Base-by-base conservation (phyloP, 2,888 invertebrate species). In the Ectemnius continuus region DNA sequence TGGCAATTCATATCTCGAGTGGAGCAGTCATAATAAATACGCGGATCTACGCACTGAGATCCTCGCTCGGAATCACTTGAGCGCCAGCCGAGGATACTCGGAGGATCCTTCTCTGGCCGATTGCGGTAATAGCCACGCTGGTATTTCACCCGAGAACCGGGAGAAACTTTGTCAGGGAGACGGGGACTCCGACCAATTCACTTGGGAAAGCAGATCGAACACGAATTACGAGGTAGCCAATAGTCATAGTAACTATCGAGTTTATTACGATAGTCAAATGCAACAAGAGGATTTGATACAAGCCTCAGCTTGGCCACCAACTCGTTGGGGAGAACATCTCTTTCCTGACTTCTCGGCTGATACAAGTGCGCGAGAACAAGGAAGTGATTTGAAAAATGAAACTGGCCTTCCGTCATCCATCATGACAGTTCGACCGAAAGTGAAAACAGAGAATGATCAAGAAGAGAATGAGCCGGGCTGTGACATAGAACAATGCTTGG, bases 401-500 rank as follows among this genome's bases (percentile, higher is more conserved):
- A 57, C 8, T 0, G 47, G 64, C 2, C 20, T 70, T 0, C 58
- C 60, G 2, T 2, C 67, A 0, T 2, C 18, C 8, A 58, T 52
- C 16, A 5, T 11, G 4, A 67, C 6, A 2, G 72, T 23, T 60
- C 47, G 60, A 2, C 23, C 71, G 4, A 70, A 68, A 6, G 26
- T 57, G 6, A 70, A 76, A 60, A 3, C 70, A 23, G 76, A 69
- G 26, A 69, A 63, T 58, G 73, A 80, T 16, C 28, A 60, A 0
- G 46, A 59, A 11, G 45, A 52, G 0, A 11, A 6, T 11, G 76
- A 70, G 14, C 59, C 82, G 4, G 75, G 71, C 3, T 86, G 81
- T 56, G 88, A 89, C 58, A 89, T 88, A 14, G 88, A 88, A 60
- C 86, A 88, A 66, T 88, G 87, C 62, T 81, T 88, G 63, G 85